Percentiles rank a stretch among this genome's conserved stretches.
phyloP scores from a whole-genome alignment of 2,797 vertebrate species.

The Poeciliopsis infans region DNA sequence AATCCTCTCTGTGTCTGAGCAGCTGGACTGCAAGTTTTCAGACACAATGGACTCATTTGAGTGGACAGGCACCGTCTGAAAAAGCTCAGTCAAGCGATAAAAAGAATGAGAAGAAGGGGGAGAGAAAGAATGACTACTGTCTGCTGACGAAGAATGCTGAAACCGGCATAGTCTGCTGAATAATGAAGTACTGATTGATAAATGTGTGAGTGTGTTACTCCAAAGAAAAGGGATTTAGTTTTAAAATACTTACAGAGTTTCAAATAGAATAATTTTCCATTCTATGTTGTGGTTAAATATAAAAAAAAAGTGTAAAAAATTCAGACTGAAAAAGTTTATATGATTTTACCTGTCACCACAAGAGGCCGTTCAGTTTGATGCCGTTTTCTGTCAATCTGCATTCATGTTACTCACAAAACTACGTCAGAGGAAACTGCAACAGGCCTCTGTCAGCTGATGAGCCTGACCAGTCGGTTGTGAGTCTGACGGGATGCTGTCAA shows the following conservation, averaged over 20 bases:
- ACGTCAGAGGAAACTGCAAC: not conserved
- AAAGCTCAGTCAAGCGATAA: slow-evolving; percentile 57
- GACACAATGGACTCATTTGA: slow-evolving; percentile 75
- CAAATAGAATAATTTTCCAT: not conserved
- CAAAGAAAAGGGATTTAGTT: slow-evolving; percentile 31
- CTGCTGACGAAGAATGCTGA: slow-evolving; percentile 57
- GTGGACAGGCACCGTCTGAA: slow-evolving; percentile 62
- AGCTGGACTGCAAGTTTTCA: slow-evolving; percentile 52
- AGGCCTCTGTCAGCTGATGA: not conserved
- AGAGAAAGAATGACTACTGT: slow-evolving; percentile 61
- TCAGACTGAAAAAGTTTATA: not conserved
- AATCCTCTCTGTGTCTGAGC: slow-evolving; percentile 37
- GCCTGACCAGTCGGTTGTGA: not conserved
- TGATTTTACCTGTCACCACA: not conserved
- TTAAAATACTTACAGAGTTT: not conserved
- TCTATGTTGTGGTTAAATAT: not conserved
- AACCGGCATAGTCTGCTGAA: slow-evolving; percentile 45
- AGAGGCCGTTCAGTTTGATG: not conserved
- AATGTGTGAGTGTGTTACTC: slow-evolving; percentile 36
- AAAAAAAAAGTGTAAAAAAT: not conserved
- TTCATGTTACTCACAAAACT: not conserved
- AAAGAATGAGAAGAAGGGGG: slow-evolving; percentile 57
- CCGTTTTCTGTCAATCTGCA: not conserved
- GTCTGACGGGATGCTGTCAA: not conserved
- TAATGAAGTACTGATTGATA: slow-evolving; percentile 66